These are phyloP conservation scores for Scopus umbretta DNA, from an alignment of 2,113 vertebrate species.

Conservation along the genomic window DNA sequence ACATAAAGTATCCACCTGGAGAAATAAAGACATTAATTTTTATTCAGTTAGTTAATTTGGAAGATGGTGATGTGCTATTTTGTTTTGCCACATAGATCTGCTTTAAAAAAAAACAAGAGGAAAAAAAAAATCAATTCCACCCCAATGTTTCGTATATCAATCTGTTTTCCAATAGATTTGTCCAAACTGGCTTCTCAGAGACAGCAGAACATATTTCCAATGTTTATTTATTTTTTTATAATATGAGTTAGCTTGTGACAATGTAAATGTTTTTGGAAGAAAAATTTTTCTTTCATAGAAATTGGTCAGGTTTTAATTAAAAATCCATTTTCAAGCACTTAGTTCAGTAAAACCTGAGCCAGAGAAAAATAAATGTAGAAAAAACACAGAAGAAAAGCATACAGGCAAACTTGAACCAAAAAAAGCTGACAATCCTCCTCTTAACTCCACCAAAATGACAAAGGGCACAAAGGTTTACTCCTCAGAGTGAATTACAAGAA, in stretches of 20 bases:
- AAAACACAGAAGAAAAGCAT: not conserved
- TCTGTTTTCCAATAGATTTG: not conserved
- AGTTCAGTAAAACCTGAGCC: not conserved
- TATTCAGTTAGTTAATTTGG: not conserved
- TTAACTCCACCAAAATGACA: not conserved
- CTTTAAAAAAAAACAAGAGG: not conserved
- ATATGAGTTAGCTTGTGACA: not conserved
- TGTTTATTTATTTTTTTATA: not conserved
- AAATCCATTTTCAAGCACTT: not conserved
- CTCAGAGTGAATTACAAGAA: not conserved
- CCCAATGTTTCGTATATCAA: not conserved
- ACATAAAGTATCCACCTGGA: not conserved
- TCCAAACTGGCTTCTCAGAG: not conserved
- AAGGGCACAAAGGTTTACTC: not conserved
- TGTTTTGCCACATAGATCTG: not conserved
- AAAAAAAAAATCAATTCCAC: not conserved
- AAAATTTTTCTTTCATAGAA: not conserved
- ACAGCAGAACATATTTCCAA: not conserved
- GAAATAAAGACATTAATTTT: not conserved
- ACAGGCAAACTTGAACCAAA: not conserved
- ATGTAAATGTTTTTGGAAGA: not conserved
- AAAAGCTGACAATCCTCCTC: not conserved
- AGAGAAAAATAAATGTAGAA: not conserved
- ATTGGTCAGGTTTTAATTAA: not conserved
- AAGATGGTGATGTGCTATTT: not conserved